phyloP scores from a whole-genome alignment of 2,888 invertebrate species.

The Toxonevra muliebris region DNA sequence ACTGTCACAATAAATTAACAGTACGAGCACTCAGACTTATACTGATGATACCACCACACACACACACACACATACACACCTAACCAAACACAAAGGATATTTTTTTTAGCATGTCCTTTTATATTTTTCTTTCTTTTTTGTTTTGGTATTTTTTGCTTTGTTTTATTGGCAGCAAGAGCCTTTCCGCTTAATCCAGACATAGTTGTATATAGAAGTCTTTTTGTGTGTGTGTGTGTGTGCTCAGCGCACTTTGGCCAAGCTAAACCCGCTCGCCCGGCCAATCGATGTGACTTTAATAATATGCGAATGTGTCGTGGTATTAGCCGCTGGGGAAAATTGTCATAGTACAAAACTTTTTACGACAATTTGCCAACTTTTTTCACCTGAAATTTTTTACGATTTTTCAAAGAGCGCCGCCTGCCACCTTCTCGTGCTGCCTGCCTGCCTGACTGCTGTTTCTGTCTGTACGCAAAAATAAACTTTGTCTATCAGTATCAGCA shows the following conservation, averaged over 20 bases:
- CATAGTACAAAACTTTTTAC: not conserved
- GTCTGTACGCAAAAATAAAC: conserved; percentile 5
- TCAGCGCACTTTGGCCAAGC: too few relatives aligned
- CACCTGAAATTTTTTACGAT: not conserved
- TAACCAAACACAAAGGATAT: not conserved
- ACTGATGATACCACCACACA: too few relatives aligned
- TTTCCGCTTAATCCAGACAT: too few relatives aligned
- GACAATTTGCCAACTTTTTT: conserved; percentile 4
- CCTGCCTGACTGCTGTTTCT: not conserved
- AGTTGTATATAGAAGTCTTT: too few relatives aligned
- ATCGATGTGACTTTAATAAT: conserved; percentile 1
- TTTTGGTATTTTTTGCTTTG: too few relatives aligned
- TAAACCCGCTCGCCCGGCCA: not conserved
- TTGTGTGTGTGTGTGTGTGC: too few relatives aligned
- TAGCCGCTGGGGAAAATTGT: not conserved
- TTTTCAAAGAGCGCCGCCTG: too few relatives aligned
- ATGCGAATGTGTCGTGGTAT: conserved; percentile 2
- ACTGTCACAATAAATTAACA: too few relatives aligned
- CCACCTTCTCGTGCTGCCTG: not conserved
- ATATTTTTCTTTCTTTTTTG: too few relatives aligned
- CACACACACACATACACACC: conserved; percentile 1
- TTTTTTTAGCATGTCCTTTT: too few relatives aligned
- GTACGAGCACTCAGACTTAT: too few relatives aligned
- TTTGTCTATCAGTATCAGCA: conserved; percentile 3
- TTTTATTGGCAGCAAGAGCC: too few relatives aligned